These are phyloP conservation scores for Halictus quadricinctus DNA, from an alignment of 2,888 invertebrate species.

Conservation along the genomic window DNA sequence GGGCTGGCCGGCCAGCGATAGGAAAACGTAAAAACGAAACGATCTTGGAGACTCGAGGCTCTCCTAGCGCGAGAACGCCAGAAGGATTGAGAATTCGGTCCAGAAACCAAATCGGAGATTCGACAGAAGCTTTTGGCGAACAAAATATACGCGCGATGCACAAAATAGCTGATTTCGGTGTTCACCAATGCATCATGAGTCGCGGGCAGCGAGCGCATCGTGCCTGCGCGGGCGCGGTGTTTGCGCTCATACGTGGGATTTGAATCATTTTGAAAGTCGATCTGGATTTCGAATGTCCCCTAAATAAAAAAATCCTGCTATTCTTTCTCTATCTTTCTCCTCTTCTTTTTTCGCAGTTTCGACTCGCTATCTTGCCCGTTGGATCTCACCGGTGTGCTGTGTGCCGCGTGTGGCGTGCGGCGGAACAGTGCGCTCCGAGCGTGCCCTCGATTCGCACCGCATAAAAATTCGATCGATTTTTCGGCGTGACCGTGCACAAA, in stretches of 20 bases:
- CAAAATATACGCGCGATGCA: slow-evolving; percentile 19
- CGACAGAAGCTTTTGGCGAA: background rate
- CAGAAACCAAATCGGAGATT: background rate
- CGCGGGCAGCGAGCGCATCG: slow-evolving; percentile 43
- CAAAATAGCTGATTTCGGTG: slow-evolving; percentile 39
- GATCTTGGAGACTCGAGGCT: background rate
- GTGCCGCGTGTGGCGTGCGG: background rate
- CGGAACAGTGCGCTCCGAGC: slow-evolving; percentile 15
- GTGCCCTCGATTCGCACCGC: slow-evolving; percentile 54
- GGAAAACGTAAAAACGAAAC: background rate
- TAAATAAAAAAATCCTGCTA: background rate
- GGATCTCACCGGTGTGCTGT: slow-evolving; percentile 16
- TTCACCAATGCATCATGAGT: slow-evolving; percentile 42
- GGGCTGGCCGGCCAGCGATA: no score
- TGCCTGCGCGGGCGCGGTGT: background rate
- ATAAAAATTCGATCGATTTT: slow-evolving; percentile 64
- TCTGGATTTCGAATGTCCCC: slow-evolving; percentile 59
- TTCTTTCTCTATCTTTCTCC: background rate
- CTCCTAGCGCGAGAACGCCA: background rate
- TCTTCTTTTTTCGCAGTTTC: background rate
- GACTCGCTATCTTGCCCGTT: slow-evolving; percentile 33
- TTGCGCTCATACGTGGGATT: slow-evolving; percentile 44
- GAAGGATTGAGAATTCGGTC: background rate
- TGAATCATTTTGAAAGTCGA: slow-evolving; percentile 63
- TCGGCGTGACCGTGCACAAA: slow-evolving; percentile 54